These are phyloP conservation scores for Drosophila ogumai DNA, from an alignment of 1,140 invertebrate genomes.

Conservation along the genomic window DNA sequence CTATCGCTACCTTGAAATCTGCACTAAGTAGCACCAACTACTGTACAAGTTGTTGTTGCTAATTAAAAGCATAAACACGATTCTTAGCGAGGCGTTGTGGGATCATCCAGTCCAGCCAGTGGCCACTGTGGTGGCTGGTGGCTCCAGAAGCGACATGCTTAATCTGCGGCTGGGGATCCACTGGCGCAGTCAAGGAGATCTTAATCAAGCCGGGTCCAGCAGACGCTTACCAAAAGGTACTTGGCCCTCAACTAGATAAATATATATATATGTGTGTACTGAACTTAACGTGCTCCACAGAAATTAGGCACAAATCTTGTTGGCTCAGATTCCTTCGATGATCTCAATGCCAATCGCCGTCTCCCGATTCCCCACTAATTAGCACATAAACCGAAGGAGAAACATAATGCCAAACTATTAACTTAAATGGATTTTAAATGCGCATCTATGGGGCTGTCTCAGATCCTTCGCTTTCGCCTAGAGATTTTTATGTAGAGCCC, in stretches of 20 bases:
- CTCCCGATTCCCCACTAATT: conserved; percentile 56
- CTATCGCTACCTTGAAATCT: conserved; percentile 81
- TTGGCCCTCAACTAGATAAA: conserved; percentile 58
- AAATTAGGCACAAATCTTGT: conserved; percentile 80
- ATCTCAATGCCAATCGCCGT: conserved; percentile 42
- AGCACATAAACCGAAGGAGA: conserved; percentile 65
- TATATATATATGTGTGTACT: conserved; percentile 35
- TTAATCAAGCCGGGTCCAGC: conserved; percentile 64
- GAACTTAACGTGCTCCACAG: conserved; percentile 71
- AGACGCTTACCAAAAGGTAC: conserved; percentile 15
- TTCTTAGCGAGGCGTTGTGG: conserved; percentile 78
- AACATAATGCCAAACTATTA: conserved; percentile 75
- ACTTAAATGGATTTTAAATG: conserved; percentile 76
- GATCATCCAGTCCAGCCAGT: conserved; percentile 51
- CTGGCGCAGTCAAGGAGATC: conserved; percentile 65
- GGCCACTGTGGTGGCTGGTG: conserved; percentile 28
- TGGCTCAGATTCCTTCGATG: conserved; percentile 44
- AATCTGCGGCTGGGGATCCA: conserved; percentile 64
- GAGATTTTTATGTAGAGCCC: conserved; percentile 51
- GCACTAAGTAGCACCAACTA: conserved; percentile 80
- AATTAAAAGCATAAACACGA: conserved; percentile 84
- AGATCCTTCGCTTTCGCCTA: conserved; percentile 26
- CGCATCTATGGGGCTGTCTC: conserved; percentile 38
- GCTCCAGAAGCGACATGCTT: conserved; percentile 61
- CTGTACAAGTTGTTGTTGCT: conserved; percentile 83